Conservation (phyloP, 2,113 vertebrate species). For the Cryptotis parvus region DNA sequence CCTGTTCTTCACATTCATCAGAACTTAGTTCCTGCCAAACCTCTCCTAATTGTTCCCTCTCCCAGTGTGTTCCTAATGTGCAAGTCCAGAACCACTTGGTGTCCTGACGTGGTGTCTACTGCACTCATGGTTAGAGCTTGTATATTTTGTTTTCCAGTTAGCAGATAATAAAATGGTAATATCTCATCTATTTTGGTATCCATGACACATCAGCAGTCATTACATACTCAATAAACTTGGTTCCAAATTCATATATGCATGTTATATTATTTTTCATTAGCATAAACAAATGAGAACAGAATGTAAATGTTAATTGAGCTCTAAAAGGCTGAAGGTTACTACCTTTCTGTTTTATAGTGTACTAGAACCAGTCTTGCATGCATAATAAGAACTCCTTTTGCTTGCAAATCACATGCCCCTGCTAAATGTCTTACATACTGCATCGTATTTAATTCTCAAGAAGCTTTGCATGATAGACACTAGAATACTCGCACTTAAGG, state of each 20-base stretch:
- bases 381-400: not conserved
- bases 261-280: not conserved
- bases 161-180: not conserved
- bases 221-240: not conserved
- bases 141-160: not conserved
- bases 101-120: not conserved
- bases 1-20: too few species aligned
- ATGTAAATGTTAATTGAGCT: conserved; percentile 14
- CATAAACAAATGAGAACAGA: not conserved
- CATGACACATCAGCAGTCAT: not conserved
- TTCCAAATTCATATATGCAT: not conserved
- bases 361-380: not conserved
- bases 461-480: not conserved
- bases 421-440: not conserved
- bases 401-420: not conserved
- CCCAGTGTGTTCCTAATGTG: too few species aligned
- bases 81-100: too few species aligned
- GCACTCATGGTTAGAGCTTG: not conserved
- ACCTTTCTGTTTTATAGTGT: not conserved
- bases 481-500: not conserved
- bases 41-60: too few species aligned
- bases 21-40: too few species aligned
- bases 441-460: not conserved
- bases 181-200: conserved; percentile 2
- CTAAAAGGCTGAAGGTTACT: not conserved